Percentiles rank a stretch among this genome's conserved stretches.
These are phyloP conservation scores for Nyctibius grandis DNA, from an alignment of 2,797 vertebrate genomes.

Conservation along the genomic window DNA sequence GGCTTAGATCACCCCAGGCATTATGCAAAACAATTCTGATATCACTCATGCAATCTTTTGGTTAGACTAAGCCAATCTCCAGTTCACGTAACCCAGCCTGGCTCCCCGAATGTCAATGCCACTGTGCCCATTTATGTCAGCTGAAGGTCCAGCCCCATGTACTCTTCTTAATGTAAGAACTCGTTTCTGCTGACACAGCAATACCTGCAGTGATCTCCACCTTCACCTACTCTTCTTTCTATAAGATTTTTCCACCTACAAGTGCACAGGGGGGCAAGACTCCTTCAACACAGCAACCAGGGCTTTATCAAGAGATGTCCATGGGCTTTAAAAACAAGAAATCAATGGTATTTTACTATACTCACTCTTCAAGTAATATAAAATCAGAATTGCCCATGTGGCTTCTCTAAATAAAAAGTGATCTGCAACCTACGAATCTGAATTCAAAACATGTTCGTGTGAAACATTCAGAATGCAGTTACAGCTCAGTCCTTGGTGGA, in stretches of 20 bases:
- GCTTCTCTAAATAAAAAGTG: background rate
- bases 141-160: background rate
- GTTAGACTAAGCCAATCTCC: background rate
- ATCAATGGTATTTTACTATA: background rate
- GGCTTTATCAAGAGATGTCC: background rate
- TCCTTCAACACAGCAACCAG: background rate
- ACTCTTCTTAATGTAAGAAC: background rate
- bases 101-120: background rate
- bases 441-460: background rate
- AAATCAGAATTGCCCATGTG: conserved; percentile 18
- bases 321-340: background rate
- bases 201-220: background rate
- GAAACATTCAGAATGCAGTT: background rate
- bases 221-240: background rate
- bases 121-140: background rate
- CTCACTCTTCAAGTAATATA: background rate
- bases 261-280: background rate
- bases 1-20: background rate
- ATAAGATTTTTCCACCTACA: background rate
- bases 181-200: background rate
- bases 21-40: background rate
- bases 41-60: accelerated
- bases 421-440: background rate
- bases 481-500: background rate
- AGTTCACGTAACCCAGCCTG: background rate